phyloP scores from a whole-genome alignment of 2,888 invertebrate genomes.

The Napeogenes sylphis region DNA sequence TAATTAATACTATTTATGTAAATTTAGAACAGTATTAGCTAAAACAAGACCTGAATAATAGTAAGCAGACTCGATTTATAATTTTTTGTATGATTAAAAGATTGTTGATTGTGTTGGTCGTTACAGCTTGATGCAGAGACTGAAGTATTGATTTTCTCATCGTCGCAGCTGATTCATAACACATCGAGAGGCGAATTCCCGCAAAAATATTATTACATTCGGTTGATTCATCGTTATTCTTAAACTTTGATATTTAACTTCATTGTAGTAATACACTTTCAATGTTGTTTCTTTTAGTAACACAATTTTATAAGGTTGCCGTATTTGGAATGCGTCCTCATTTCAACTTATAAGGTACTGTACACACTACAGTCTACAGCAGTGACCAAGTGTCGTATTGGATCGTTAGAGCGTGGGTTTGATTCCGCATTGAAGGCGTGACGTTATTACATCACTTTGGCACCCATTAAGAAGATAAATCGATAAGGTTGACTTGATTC shows the following conservation, averaged over 20 bases:
- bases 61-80: constrained; percentile 9
- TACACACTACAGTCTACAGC: background rate
- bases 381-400: background rate
- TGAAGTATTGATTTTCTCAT: constrained; percentile 67
- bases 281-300: constrained; percentile 13
- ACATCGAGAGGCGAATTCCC: constrained; percentile 46
- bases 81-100: constrained; percentile 7
- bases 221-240: constrained; percentile 63
- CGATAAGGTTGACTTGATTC: constrained; percentile 1
- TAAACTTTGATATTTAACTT: constrained; percentile 35
- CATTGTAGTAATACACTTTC: constrained; percentile 14
- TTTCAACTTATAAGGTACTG: constrained; percentile 5
- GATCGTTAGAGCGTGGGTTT: constrained; percentile 18
- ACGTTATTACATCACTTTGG: constrained; percentile 15
- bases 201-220: constrained; percentile 44
- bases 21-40: constrained; percentile 38
- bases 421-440: constrained; percentile 12
- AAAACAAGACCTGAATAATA: constrained; percentile 32
- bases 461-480: constrained; percentile 1
- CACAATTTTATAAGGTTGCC: constrained; percentile 11
- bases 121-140: constrained; percentile 26
- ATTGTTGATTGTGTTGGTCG: constrained; percentile 7
- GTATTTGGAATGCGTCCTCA: constrained; percentile 18
- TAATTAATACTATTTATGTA: constrained; percentile 39
- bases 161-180: constrained; percentile 63